Base-by-base conservation (phyloP, 2,113 vertebrate genomes). In the Fregata magnificens region DNA sequence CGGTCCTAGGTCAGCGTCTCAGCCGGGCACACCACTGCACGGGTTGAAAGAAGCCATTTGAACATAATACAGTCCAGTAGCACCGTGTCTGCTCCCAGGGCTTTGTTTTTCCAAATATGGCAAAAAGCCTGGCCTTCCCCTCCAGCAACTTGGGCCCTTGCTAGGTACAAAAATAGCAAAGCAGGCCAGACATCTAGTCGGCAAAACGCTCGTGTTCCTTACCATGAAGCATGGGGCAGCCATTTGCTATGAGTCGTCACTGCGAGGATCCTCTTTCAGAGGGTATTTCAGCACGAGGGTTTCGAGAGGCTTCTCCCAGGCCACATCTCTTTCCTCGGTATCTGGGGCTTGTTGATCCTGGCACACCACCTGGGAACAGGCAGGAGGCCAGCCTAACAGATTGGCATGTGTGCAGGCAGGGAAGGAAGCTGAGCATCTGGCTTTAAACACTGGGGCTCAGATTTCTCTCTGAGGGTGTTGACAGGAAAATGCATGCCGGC, bases 291-390 rank as follows among this genome's bases (percentile, higher is more conserved):
- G 77, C 82, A 36, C 29, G 1, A 86, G n/a, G 72, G 32, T 21
- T 82, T 72, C 6, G 2, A 73, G 82, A 78, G 61, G 61, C 49
- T 86, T 86, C 83, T 93, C 89, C 88, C 66, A 69, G 88, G 85
- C 80, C 95, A 92, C 88, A 25, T 89, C 85, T 82, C 61, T 78
- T 49, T 32, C 65, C 81, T 92, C 44, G 88, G 59, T 95, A 69
- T 89, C 89, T 89, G 85, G 76, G 92, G 59, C 85, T 94, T 92
- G 92, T 79, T 94, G 95, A 79, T 88, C 69, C 93, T 96, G 95
- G 93, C 78, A 77, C 82, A 81, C 34, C 95, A 93, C 86, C 93
- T 96, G 93, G 95, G 95, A 94, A 78, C 74, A 81, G 93, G 86
- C 83, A 88, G 79, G 53, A 72, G 69, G 73, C 90, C 90, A 93